Evolutionary conservation across 2,888 invertebrate species (phyloP).

Genomic region (Andrena minutula): DNA sequence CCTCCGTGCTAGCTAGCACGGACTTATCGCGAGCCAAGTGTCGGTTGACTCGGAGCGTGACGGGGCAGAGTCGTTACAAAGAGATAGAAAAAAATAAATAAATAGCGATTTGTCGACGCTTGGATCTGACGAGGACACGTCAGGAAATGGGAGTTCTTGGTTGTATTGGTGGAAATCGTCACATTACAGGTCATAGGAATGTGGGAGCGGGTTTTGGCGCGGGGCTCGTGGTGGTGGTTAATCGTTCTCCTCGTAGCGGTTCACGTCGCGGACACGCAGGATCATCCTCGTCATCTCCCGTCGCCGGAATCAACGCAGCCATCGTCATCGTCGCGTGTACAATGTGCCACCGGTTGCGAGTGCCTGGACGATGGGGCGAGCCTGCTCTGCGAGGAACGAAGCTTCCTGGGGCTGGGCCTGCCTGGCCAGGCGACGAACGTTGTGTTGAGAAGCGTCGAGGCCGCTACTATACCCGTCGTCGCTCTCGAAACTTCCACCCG

Average conservation of each 20-base stretch:
- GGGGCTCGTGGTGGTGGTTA: slow-evolving; percentile 72
- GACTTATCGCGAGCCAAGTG: neutral
- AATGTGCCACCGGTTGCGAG: slow-evolving; percentile 84
- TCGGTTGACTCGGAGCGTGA: neutral
- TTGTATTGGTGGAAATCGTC: slow-evolving; percentile 67
- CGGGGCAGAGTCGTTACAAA: neutral
- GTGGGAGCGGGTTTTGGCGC: slow-evolving; percentile 72
- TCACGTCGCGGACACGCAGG: slow-evolving; percentile 58
- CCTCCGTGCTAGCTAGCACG: neutral
- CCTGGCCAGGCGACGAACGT: slow-evolving; percentile 85
- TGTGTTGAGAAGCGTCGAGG: slow-evolving; percentile 86
- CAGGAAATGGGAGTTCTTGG: slow-evolving; percentile 70
- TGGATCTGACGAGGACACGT: slow-evolving; percentile 40
- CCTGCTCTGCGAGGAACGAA: slow-evolving; percentile 77
- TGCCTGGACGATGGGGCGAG: slow-evolving; percentile 81
- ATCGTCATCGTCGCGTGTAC: slow-evolving; percentile 26
- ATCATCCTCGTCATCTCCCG: slow-evolving; percentile 28
- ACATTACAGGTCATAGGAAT: slow-evolving; percentile 80
- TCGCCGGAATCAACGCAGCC: slow-evolving; percentile 42
- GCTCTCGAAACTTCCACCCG: slow-evolving; percentile 73
- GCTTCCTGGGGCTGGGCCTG: slow-evolving; percentile 73
- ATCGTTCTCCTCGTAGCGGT: slow-evolving; percentile 69
- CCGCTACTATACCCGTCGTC: slow-evolving; percentile 76
- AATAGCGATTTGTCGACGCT: slow-evolving; percentile 4
- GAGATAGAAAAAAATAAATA: neutral